A percentile compares a stretch with the other conserved stretches of the same genome.
phyloP scores from a whole-genome alignment of 2,888 invertebrate species.

The Oxytorus armatus region DNA sequence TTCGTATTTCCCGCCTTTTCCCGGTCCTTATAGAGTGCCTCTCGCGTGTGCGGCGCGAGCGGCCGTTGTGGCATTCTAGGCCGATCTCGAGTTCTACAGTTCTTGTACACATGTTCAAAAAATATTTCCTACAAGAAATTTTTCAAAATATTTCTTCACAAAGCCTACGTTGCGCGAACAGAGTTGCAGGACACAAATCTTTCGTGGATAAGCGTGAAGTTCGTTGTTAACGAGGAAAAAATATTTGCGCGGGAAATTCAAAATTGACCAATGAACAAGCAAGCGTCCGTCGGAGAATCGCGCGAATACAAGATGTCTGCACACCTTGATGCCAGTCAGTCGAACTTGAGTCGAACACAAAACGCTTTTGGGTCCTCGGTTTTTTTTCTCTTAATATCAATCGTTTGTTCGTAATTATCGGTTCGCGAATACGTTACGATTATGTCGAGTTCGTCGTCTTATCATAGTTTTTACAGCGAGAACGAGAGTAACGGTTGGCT shows the following conservation, averaged over 20 bases:
- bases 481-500: constrained; percentile 51
- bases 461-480: constrained; percentile 46
- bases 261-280: constrained; percentile 57
- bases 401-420: constrained; percentile 31
- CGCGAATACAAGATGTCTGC: constrained; percentile 68
- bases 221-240: neutral
- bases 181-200: too few relatives aligned
- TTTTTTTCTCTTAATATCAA: constrained; percentile 15
- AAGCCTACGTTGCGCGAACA: too few relatives aligned
- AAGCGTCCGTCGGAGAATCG: constrained; percentile 42
- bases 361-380: constrained; percentile 38
- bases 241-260: constrained; percentile 48
- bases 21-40: too few relatives aligned
- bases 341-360: constrained; percentile 52
- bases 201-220: too few relatives aligned
- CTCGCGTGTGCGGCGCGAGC: too few relatives aligned
- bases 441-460: constrained; percentile 58
- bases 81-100: too few relatives aligned
- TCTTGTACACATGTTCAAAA: too few relatives aligned
- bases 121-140: too few relatives aligned
- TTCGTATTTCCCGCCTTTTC: too few relatives aligned
- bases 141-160: too few relatives aligned
- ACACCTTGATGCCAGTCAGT: constrained; percentile 66
- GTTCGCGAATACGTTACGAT: constrained; percentile 23
- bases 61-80: too few relatives aligned